A percentile compares a stretch with the other conserved stretches of the same genome.
These are phyloP conservation scores for Seira ritae DNA, from an alignment of 2,888 invertebrate genomes.

Conservation along the genomic window DNA sequence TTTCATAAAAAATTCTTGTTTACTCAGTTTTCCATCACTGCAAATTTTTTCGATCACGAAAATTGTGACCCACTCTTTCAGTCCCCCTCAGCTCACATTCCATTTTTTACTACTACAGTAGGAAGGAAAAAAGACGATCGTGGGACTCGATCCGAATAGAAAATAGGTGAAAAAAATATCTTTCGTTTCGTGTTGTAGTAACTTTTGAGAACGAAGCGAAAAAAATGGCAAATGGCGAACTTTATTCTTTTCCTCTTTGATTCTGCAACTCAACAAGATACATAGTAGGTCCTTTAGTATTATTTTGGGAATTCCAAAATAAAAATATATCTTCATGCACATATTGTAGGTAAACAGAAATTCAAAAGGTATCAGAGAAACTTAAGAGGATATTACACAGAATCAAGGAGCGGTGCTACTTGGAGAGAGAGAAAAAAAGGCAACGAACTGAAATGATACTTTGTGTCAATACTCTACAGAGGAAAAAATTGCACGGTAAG, in stretches of 20 bases:
- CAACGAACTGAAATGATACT: conserved; percentile 53
- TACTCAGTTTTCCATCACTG: not conserved
- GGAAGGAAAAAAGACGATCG: not conserved
- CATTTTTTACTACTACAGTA: no score
- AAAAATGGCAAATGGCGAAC: not conserved
- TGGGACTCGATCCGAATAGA: not conserved
- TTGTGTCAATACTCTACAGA: conserved; percentile 46
- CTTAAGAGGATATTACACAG: not conserved
- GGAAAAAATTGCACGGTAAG: conserved; percentile 52
- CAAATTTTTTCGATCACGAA: no score
- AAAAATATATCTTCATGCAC: no score
- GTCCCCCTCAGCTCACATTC: no score
- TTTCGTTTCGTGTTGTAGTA: not conserved
- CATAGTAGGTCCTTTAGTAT: not conserved
- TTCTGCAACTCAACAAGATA: not conserved
- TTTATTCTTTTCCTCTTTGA: not conserved
- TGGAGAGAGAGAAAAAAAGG: conserved; percentile 19
- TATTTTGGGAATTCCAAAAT: no score
- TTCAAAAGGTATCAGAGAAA: not conserved
- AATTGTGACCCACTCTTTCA: no score
- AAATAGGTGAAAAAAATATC: conserved; percentile 11
- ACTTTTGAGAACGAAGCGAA: not conserved
- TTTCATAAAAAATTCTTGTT: not conserved
- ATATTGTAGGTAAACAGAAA: no score
- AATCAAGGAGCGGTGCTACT: not conserved